phyloP scores from a whole-genome alignment of 1,140 invertebrate species.

The Halictus rubicundus region DNA sequence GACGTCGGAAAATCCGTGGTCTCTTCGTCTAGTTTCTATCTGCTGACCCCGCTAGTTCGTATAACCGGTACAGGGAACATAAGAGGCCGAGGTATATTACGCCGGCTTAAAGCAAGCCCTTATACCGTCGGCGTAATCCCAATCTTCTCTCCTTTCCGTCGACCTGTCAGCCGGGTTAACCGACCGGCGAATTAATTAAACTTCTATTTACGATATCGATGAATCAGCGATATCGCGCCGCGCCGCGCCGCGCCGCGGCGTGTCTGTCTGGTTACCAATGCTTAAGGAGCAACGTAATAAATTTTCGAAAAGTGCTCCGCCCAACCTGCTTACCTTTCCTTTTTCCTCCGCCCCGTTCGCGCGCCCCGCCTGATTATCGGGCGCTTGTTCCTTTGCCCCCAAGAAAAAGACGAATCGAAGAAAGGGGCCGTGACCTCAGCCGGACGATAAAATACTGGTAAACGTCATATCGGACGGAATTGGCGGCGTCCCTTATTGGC shows the following conservation, averaged over 20 bases:
- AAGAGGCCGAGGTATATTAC: constrained; percentile 65
- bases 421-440: not conserved
- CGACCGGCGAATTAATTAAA: constrained; percentile 79
- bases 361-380: not conserved
- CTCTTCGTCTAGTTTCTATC: constrained; percentile 42
- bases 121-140: constrained; percentile 70
- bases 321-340: constrained; percentile 38
- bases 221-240: constrained; percentile 75
- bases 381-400: not conserved
- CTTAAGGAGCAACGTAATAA: constrained; percentile 67
- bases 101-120: constrained; percentile 68
- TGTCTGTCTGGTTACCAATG: constrained; percentile 43
- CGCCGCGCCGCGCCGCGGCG: constrained; percentile 48
- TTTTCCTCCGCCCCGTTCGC: not conserved
- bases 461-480: not conserved
- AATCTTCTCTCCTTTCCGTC: constrained; percentile 67
- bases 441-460: not conserved
- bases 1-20: constrained; percentile 17
- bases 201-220: constrained; percentile 79
- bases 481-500: not conserved
- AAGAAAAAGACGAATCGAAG: not conserved
- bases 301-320: constrained; percentile 69
- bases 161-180: constrained; percentile 75
- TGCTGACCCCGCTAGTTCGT: constrained; percentile 59
- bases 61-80: constrained; percentile 33